Evolutionary conservation across 1,140 invertebrate species (phyloP), one percentile per base, ranked within the genome.

Genomic region (Rhagoletis pomonella): DNA sequence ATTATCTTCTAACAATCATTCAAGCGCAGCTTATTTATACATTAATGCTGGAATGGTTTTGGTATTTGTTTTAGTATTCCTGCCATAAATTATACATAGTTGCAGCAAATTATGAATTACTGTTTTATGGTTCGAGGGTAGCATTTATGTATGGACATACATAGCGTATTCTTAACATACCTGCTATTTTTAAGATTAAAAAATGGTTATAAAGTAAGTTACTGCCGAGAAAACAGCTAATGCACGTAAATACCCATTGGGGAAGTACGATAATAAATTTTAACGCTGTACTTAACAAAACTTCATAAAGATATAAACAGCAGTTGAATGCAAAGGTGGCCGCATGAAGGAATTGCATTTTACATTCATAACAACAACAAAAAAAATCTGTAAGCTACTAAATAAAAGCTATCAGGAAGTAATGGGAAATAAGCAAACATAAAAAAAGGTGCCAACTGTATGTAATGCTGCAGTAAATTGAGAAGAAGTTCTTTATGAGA

Each of bases 61-160:
- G 29, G 29, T 29, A 29, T 29, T 29, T 50, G 29, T 29, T 77
- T 62, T 62, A 62, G 4, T 62, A 62, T 62, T 77, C 3, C 42
- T 4, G 67, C 6, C 2, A 77, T 55, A 55, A 77, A 50, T n/a
- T 77, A n/a, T 29, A 29, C 29, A 29, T 42, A 81, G 44, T 47
- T 55, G 50, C 47, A 55, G 42, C 47, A 81, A 50, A 81, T 55
- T 81, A 9, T 81, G 9, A 81, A 81, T 81, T 81, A 81, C 55
- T 29, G 50, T 47, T 81, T 77, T 29, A 81, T 12, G n/a, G 47
- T 58, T 81, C 7, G 47, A 77, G 73, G 17, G 44, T 19, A 55
- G 14, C 47, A 58, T 81, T 29, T 7, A 10, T 55, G 10, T 81
- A 81, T 29, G 1, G 2, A 81, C 50, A 81, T 5, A 55, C 55